Evolutionary conservation across 2,797 vertebrate species (phyloP), one percentile per base, ranked within the genome.

Genomic region (Serranus cabrilla): DNA sequence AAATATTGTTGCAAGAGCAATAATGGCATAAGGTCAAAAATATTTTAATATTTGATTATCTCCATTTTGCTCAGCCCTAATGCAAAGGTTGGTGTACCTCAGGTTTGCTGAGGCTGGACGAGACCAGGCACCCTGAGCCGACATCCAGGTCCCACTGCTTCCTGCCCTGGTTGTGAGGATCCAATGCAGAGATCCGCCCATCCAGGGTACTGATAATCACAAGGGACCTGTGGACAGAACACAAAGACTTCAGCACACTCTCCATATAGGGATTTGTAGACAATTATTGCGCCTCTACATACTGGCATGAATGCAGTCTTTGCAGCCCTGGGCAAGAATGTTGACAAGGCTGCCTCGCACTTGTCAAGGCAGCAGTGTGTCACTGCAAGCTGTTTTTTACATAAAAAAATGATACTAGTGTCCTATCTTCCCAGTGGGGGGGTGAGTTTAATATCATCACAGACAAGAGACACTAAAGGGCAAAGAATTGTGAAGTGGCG

Each of bases 111-210:
- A 99, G 96, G 84, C 97, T 99, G 86, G 98, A 98, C 21, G 98
- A 98, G 75, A 99, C 96, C 78, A 99, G 94, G 84, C 97, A 96
- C 58, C 98, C 98, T 0, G 98, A 98, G 58, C 96, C 97, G 14
- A 98, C 96, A 34, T 99, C 98, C 66, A 99, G 94, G 87, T 99
- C 98, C 98, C 98, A 99, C 84, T 98, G 97, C 84, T 99, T 98
- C 78, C 95, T 95, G 55, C 98, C 98, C 75, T 93, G 95, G 76
- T 98, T 97, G 83, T 98, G 96, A 71, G 98, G 97, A 84, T 99
- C 98, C 94, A 99, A 91, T 1, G 98, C 98, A 0, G 97, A 95
- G 76, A 99, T 98, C 27, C 96, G 93, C n/a, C 98, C 98, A 82
- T 99, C 98, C 92, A 99, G 92, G 59, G 98, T 99, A 71, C 98